Evolutionary conservation across 2,888 invertebrate genomes (phyloP).

Genomic region (Xylocampa areola): DNA sequence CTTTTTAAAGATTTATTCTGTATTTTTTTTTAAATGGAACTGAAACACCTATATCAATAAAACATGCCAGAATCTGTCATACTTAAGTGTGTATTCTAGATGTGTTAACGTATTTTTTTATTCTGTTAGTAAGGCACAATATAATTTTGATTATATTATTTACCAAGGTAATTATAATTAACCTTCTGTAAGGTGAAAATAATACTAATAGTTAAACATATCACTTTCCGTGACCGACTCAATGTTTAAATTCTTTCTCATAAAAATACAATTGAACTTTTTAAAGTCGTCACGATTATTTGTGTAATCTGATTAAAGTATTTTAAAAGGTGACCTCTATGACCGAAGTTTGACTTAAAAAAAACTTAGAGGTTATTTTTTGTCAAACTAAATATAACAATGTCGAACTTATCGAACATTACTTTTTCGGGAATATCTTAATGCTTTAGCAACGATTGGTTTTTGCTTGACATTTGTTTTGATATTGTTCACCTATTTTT

Average conservation of each 20-base stretch:
- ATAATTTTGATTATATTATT: not conserved
- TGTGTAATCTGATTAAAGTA: constrained; percentile 38
- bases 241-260: constrained; percentile 21
- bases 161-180: not conserved
- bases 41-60: too few relatives aligned
- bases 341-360: constrained; percentile 40
- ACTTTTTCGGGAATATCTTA: constrained; percentile 25
- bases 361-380: constrained; percentile 33
- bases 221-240: constrained; percentile 42
- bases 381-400: constrained; percentile 26
- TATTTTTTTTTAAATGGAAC: too few relatives aligned
- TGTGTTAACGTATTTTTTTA: too few relatives aligned
- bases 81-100: too few relatives aligned
- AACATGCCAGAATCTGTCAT: too few relatives aligned
- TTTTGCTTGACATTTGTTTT: not conserved
- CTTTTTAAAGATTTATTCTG: too few relatives aligned
- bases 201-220: constrained; percentile 9
- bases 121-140: too few relatives aligned
- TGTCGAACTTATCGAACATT: constrained; percentile 28
- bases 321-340: constrained; percentile 42
- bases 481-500: too few relatives aligned
- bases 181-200: constrained; percentile 12
- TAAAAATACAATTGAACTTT: constrained; percentile 20
- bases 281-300: constrained; percentile 44
- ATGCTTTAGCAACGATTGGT: not conserved